Percentiles rank a stretch among this genome's conserved stretches.
phyloP scores from a whole-genome alignment of 2,888 invertebrate species.

The Anorthoa munda region DNA sequence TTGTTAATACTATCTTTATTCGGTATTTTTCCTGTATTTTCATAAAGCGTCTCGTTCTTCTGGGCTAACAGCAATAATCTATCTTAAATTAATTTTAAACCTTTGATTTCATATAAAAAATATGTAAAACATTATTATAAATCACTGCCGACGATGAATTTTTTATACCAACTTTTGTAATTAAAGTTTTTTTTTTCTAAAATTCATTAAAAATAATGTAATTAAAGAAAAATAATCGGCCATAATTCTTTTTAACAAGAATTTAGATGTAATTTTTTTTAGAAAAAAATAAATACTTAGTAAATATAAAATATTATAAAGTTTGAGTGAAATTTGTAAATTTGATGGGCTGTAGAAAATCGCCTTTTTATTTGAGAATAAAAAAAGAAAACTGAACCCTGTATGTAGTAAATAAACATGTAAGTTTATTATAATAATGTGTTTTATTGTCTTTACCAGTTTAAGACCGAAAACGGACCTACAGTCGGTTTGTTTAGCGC shows the following conservation, averaged over 20 bases:
- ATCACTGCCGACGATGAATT: constrained; percentile 57
- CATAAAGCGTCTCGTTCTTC: constrained; percentile 15
- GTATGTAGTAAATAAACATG: constrained; percentile 88
- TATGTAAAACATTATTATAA: constrained; percentile 23
- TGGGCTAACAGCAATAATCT: constrained; percentile 32
- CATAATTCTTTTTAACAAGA: constrained; percentile 78
- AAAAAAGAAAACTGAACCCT: constrained; percentile 77
- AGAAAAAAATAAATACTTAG: constrained; percentile 68
- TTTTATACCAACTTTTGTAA: constrained; percentile 43
- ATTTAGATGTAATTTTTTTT: constrained; percentile 78
- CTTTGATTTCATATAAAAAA: constrained; percentile 11
- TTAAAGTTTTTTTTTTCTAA: constrained; percentile 47
- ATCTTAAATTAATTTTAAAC: not conserved
- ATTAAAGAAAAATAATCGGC: constrained; percentile 70
- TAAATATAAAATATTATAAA: constrained; percentile 63
- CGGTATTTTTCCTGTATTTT: not conserved
- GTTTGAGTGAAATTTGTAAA: constrained; percentile 69
- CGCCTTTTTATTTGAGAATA: constrained; percentile 77
- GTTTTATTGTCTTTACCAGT: constrained; percentile 70
- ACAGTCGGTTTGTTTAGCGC: not conserved
- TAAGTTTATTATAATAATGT: constrained; percentile 84
- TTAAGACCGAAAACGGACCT: not conserved
- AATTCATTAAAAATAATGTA: constrained; percentile 52
- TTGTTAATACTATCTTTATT: not conserved
- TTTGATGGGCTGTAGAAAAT: constrained; percentile 81